Evolutionary conservation across 2,113 vertebrate genomes (phyloP), one percentile per base, ranked within the genome.

Genomic region (Poicephalus gulielmi): DNA sequence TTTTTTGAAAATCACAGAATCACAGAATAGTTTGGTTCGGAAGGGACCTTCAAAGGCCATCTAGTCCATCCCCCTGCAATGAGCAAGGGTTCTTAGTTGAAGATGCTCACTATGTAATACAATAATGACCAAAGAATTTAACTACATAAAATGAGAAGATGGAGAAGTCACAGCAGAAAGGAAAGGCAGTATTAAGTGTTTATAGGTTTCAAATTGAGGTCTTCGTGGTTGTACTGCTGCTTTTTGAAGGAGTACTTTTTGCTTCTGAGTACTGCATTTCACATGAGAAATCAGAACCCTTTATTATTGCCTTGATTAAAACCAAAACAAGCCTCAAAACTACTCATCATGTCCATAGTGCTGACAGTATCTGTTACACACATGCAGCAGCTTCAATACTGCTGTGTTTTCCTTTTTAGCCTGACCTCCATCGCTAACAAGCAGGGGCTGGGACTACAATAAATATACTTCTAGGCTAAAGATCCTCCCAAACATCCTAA

Each of bases 321-420:
- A 84, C 4, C 7, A 49, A 82, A 83, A 35, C 9, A 28, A 64
- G 10, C 1, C 30, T 4, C 27, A 46, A 76, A 53, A 4, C 19
- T 30, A 41, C 59, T 69, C 25, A 20, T 20, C 25, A 20, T 30
- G 47, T 20, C 33, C 35, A 50, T 8, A 44, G 4, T 62, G 35
- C 25, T 1, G 1, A 43, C 6, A 27, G 7, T 41, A 43, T 28
- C 18, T 44, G 39, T 22, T 7, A 24, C 2, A 7, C 2, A 2
- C 12, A 14, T 59, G 16, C 11, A 70, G 25, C 7, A 37, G 10
- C 3, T 70, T 28, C 12, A 82, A 55, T 52, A 88, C 4, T 68
- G 19, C 30, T 47, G 9, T 16, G 2, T 31, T 85, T 88, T 23
- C 13, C 28, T 80, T 52, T 69, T 82, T n/a, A 74, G 44, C 46